Base-by-base conservation (phyloP, 2,797 vertebrate genomes). In the Pseudocheirus occidentalis region DNA sequence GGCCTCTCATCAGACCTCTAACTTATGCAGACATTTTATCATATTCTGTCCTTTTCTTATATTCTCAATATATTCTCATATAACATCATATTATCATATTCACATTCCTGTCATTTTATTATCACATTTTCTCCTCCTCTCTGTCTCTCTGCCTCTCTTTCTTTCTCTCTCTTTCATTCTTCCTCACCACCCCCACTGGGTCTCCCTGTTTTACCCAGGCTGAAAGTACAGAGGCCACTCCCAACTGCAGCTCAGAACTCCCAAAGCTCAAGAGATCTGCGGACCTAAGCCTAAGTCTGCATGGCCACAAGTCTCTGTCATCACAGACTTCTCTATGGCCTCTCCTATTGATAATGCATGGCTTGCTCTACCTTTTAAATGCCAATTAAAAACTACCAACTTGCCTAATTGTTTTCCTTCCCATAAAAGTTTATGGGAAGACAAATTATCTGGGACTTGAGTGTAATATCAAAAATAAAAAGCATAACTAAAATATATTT, bases 401-500 rank as follows among this genome's bases (percentile, higher is more conserved):
- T 87, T 87, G 40, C 40, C 50, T 87, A 50, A 27, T 50, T 50
- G 21, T 81, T 87, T 87, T 46, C 21, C 40, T 87, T 46, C 46
- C 21, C 73, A 81, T 87, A 50, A 87, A 24, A 46, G 9, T 40
- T 46, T 87, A 87, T 87, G 40, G 40, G 40, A 18, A 66, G 34
- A 66, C 34, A 14, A 14, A 40, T 73, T 40, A 73, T 40, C 34
- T 73, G 34, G 16, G 62, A 73, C 40, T 14, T n/a, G n/a, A 73
- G 34, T 18, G 62, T 93, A 55, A 89, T 90, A 55, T 90, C 55
- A 92, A 94, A 90, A 94, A 94, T 50, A 52, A 94, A 95, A 95
- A 94, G 24, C 54, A 91, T 56, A 89, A 50, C 87, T 92, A 91
- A 54, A 55, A 66, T 54, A 92, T 87, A 87, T 87, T 87, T 87